phyloP scores from a whole-genome alignment of 37 sponge, comb jelly and placozoan genomes.

The Cladorhizidae sp. region DNA sequence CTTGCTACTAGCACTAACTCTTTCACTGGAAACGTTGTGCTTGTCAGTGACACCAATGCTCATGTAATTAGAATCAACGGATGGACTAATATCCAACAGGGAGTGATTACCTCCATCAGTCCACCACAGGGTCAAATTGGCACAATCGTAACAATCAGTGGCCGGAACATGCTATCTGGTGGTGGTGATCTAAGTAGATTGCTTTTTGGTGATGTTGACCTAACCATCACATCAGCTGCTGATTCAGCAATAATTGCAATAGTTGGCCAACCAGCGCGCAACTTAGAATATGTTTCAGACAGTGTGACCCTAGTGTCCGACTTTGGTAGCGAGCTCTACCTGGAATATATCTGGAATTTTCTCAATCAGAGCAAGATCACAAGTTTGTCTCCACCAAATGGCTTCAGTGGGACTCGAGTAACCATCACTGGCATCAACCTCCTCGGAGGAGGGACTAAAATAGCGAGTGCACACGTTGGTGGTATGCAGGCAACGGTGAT shows the following conservation, averaged over 20 bases:
- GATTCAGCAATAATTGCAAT: constrained; percentile 23
- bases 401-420: constrained; percentile 32
- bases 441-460: constrained; percentile 54
- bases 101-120: constrained; percentile 12
- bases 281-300: background rate
- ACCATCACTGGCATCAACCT: constrained; percentile 54
- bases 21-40: constrained; percentile 50
- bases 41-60: constrained; percentile 63
- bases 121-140: constrained; percentile 65
- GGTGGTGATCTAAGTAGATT: constrained; percentile 19
- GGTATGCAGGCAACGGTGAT: constrained; percentile 33
- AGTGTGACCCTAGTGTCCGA: constrained; percentile 45
- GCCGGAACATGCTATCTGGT: constrained; percentile 42
- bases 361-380: constrained; percentile 14
- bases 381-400: constrained; percentile 48
- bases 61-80: constrained; percentile 35
- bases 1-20: background rate
- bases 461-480: constrained; percentile 34
- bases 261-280: constrained; percentile 22
- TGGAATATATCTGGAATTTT: constrained; percentile 45
- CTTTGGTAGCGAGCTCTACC: constrained; percentile 38
- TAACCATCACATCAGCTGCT: background rate
- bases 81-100: constrained; percentile 54
- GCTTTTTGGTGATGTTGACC: background rate
- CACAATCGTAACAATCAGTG: constrained; percentile 48